Evolutionary conservation across 1,140 invertebrate species (phyloP).

Genomic region (Phymastichus coffea): DNA sequence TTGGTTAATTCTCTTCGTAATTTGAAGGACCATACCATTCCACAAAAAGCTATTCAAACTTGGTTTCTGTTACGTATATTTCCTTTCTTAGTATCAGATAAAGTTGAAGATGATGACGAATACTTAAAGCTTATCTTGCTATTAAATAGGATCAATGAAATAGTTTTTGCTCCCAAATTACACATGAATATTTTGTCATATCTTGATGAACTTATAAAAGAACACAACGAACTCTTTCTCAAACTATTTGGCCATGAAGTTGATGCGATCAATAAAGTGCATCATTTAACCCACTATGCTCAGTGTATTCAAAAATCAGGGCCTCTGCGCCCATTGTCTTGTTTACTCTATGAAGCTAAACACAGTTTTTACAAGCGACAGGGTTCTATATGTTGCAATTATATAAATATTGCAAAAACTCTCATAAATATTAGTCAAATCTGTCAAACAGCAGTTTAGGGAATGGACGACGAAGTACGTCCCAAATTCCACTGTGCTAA

Average conservation of each 20-base stretch:
- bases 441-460: background rate
- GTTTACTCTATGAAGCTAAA: background rate
- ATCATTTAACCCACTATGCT: background rate
- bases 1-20: background rate
- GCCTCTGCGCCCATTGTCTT: background rate
- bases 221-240: background rate
- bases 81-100: constrained; percentile 4
- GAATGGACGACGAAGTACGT: background rate
- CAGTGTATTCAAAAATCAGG: background rate
- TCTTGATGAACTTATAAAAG: background rate
- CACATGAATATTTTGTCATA: background rate
- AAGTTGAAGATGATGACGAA: background rate
- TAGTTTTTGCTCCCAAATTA: constrained; percentile 5
- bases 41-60: background rate
- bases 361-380: background rate
- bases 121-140: background rate
- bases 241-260: background rate
- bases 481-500: background rate
- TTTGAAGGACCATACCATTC: background rate
- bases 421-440: background rate
- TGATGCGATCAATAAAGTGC: background rate
- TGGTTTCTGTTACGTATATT: constrained; percentile 7
- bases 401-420: background rate
- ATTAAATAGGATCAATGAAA: constrained; percentile 2
- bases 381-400: background rate